Conservation (phyloP, 2,113 vertebrate species). For the Calidris pugnax region DNA sequence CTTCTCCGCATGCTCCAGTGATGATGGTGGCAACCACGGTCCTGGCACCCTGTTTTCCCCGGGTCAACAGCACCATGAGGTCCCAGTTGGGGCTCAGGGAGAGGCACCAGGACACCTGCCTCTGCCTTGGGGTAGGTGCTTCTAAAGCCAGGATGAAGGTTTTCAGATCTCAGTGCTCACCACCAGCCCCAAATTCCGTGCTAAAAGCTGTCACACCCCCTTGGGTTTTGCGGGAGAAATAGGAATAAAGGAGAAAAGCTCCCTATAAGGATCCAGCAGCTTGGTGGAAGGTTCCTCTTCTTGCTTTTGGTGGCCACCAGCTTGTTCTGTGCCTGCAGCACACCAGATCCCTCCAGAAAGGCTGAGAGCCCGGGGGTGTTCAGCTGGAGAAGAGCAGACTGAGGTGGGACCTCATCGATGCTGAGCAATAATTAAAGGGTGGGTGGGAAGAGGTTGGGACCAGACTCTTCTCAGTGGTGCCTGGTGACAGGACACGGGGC, state of each 20-base stretch:
- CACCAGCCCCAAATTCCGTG: neutral
- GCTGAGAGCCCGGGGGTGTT: neutral
- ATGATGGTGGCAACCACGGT: neutral
- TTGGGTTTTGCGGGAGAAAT: neutral
- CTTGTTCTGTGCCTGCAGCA: neutral
- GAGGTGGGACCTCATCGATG: neutral
- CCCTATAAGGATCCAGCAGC: neutral
- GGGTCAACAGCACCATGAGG: rapidly evolving
- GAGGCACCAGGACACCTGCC: neutral
- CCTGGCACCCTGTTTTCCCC: neutral
- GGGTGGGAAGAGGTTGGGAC: neutral
- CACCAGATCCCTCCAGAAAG: neutral
- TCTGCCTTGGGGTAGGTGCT: neutral
- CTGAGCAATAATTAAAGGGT: neutral
- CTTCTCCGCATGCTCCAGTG: neutral
- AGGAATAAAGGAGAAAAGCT: neutral
- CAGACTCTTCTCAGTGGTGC: neutral
- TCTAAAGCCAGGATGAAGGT: neutral
- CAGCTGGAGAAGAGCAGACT: neutral
- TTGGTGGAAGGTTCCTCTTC: neutral
- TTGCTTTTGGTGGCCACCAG: neutral
- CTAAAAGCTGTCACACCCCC: neutral
- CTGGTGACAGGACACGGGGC: neutral
- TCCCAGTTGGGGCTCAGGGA: rapidly evolving
- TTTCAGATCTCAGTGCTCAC: neutral